A percentile compares a stretch with the other conserved stretches of the same genome.
Evolutionary conservation across 2,888 invertebrate species (phyloP).

Genomic region (Pomacea canaliculata): DNA sequence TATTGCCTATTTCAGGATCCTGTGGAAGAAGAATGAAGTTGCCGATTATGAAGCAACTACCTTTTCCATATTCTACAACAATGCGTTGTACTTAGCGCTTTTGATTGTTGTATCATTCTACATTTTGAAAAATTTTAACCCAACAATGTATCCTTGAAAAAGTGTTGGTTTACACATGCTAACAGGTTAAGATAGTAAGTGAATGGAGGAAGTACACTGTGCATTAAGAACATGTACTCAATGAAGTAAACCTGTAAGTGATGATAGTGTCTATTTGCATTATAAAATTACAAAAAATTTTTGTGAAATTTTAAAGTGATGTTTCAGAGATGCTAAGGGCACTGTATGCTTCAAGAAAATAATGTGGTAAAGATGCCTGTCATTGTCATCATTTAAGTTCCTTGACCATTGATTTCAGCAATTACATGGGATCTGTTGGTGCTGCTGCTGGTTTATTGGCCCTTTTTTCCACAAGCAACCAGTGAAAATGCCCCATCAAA

Average conservation of each 20-base stretch:
- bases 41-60: slow-evolving; percentile 99
- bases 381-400: slow-evolving; percentile 14
- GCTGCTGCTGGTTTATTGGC: slow-evolving; percentile 91
- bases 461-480: slow-evolving; percentile 87
- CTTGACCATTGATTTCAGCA: slow-evolving; percentile 70
- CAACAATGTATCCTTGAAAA: slow-evolving; percentile 83
- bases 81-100: slow-evolving; percentile 92
- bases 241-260: no score
- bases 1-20: slow-evolving; percentile 76
- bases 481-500: slow-evolving; percentile 16
- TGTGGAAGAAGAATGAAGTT: slow-evolving; percentile 99
- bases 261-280: no score
- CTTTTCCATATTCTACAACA: slow-evolving; percentile 99
- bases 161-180: not conserved
- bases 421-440: slow-evolving; percentile 92
- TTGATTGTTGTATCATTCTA: slow-evolving; percentile 96
- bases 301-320: no score
- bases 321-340: no score
- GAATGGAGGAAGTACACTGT: no score
- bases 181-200: not conserved
- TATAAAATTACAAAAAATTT: no score
- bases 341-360: not conserved
- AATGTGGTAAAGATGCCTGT: not conserved
- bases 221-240: no score
- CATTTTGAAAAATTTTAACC: slow-evolving; percentile 81